Evolutionary conservation across 2,888 invertebrate species (phyloP).

Genomic region (Aphidoletes aphidimyza): DNA sequence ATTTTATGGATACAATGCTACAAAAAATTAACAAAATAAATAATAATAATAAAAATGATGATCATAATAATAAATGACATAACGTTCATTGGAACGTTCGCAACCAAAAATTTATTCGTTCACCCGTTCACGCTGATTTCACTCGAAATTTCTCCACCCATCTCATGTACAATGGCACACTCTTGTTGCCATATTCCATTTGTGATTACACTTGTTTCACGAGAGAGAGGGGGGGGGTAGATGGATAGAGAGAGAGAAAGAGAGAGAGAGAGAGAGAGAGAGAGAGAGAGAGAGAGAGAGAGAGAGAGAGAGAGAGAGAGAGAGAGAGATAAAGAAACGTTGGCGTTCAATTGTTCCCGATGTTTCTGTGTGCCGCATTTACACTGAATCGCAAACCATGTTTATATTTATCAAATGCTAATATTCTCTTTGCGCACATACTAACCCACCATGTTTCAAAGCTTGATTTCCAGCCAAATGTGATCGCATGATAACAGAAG

Average conservation of each 20-base stretch:
- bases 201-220: too few relatives aligned
- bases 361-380: neutral
- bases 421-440: neutral
- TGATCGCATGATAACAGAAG: slow-evolving; percentile 36
- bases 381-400: neutral
- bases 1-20: too few relatives aligned
- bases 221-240: too few relatives aligned
- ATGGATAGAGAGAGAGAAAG: too few relatives aligned
- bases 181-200: too few relatives aligned
- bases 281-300: too few relatives aligned
- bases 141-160: neutral
- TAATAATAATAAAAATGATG: neutral
- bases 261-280: too few relatives aligned
- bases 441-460: neutral
- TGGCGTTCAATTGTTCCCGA: too few relatives aligned
- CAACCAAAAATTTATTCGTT: neutral
- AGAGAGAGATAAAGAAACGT: too few relatives aligned
- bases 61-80: slow-evolving; percentile 9
- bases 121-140: neutral
- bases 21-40: slow-evolving; percentile 5
- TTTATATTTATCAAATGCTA: slow-evolving; percentile 35
- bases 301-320: too few relatives aligned
- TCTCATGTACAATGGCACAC: too few relatives aligned
- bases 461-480: neutral
- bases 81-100: neutral